Percentiles rank a stretch among this genome's conserved stretches.
phyloP scores from a whole-genome alignment of 1,140 invertebrate genomes.

The Drosophila insularis region DNA sequence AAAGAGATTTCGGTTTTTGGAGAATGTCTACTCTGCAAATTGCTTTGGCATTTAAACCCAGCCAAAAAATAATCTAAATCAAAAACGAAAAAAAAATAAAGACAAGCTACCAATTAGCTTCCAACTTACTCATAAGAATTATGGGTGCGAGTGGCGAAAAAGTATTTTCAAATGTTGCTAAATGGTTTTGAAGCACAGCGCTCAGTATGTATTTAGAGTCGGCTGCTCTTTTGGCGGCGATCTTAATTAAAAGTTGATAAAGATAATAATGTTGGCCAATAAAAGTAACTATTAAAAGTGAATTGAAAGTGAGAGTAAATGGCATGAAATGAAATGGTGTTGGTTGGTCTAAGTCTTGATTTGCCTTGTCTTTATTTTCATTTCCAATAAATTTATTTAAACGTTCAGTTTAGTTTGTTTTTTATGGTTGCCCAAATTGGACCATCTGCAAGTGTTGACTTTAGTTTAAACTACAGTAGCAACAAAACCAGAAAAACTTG shows the following conservation, averaged over 20 bases:
- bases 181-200: constrained; percentile 35
- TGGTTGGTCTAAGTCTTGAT: constrained; percentile 24
- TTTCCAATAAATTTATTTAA: not conserved
- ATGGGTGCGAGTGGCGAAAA: constrained; percentile 61
- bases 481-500: too few relatives aligned
- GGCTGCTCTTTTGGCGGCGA: constrained; percentile 38
- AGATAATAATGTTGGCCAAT: constrained; percentile 63
- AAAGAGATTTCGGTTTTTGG: constrained; percentile 13
- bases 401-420: constrained; percentile 26
- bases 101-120: constrained; percentile 75
- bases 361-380: constrained; percentile 11
- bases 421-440: constrained; percentile 44
- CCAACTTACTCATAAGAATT: constrained; percentile 78
- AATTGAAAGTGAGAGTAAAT: constrained; percentile 51
- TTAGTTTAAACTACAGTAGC: constrained; percentile 12
- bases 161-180: constrained; percentile 65
- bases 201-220: constrained; percentile 1
- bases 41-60: constrained; percentile 69
- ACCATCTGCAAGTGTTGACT: constrained; percentile 48
- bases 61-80: constrained; percentile 59
- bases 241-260: constrained; percentile 76
- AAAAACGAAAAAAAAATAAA: constrained; percentile 40
- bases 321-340: constrained; percentile 24
- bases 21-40: constrained; percentile 52
- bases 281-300: constrained; percentile 46